Percentiles rank a stretch among this genome's conserved stretches.
phyloP scores from a whole-genome alignment of 2,113 vertebrate species.

The Vulpes ferrilata region DNA sequence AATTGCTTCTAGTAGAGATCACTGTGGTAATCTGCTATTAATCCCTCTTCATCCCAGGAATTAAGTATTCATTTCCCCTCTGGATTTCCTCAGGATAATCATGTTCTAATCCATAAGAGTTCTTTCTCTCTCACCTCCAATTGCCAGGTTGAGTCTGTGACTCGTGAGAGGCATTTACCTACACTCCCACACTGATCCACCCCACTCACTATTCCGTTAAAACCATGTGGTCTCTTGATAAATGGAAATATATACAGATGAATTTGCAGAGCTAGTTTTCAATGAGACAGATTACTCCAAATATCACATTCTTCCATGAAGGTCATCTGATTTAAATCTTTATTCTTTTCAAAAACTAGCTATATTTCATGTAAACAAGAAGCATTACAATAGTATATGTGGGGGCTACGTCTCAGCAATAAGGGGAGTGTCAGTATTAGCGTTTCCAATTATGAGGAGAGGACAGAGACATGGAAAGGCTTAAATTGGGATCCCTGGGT shows the following conservation, averaged over 20 bases:
- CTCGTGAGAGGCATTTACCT: neutral
- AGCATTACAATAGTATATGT: neutral
- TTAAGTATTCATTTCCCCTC: slow-evolving; percentile 4
- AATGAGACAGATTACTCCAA: neutral
- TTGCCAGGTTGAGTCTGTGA: neutral
- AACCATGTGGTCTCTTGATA: neutral
- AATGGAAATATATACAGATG: slow-evolving; percentile 6
- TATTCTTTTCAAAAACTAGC: slow-evolving; percentile 45
- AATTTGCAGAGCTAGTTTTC: slow-evolving; percentile 40
- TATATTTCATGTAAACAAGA: slow-evolving; percentile 51
- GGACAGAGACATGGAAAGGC: neutral
- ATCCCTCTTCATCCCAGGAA: slow-evolving; percentile 36
- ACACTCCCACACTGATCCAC: neutral
- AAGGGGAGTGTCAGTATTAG: neutral
- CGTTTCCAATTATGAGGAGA: neutral
- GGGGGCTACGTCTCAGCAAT: neutral
- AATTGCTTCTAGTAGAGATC: neutral
- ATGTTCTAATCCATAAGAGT: neutral
- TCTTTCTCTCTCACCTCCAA: neutral
- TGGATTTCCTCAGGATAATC: slow-evolving; percentile 47
- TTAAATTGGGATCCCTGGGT: too few species aligned
- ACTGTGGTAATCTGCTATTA: slow-evolving; percentile 4
- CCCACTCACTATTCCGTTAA: neutral
- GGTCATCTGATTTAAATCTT: slow-evolving; percentile 1
- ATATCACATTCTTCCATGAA: neutral